Evolutionary conservation across 2,888 invertebrate species (phyloP).

Genomic region (Therioaphis trifolii): DNA sequence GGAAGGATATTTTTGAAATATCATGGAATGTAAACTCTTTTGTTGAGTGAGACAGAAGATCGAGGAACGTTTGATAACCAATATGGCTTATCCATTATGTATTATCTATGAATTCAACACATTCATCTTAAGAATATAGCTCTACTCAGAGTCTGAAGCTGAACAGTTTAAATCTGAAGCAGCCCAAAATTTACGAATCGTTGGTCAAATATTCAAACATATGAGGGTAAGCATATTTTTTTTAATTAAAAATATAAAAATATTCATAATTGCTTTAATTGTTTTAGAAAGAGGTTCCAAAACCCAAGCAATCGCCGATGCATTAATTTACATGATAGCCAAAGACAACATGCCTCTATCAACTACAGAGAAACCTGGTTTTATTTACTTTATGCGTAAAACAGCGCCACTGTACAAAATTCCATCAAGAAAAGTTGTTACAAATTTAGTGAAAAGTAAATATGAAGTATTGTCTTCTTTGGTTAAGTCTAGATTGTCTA

Average conservation of each 20-base stretch:
- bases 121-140: too few relatives aligned
- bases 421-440: neutral
- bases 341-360: constrained; percentile 13
- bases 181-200: neutral
- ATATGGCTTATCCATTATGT: too few relatives aligned
- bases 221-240: constrained; percentile 9
- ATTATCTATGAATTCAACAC: too few relatives aligned
- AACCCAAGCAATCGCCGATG: neutral
- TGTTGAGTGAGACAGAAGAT: too few relatives aligned
- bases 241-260: neutral
- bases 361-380: neutral
- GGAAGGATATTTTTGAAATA: too few relatives aligned
- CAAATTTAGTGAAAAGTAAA: neutral
- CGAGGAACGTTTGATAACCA: too few relatives aligned
- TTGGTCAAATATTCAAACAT: neutral
- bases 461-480: neutral
- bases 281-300: neutral
- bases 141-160: too few relatives aligned
- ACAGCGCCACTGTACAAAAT: neutral
- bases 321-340: constrained; percentile 2
- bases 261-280: too few relatives aligned
- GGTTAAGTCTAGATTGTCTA: neutral
- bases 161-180: too few relatives aligned
- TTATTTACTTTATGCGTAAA: neutral
- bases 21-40: too few relatives aligned